Evolutionary conservation across 2,797 vertebrate species (phyloP).

Genomic region (Muscicapa striata): DNA sequence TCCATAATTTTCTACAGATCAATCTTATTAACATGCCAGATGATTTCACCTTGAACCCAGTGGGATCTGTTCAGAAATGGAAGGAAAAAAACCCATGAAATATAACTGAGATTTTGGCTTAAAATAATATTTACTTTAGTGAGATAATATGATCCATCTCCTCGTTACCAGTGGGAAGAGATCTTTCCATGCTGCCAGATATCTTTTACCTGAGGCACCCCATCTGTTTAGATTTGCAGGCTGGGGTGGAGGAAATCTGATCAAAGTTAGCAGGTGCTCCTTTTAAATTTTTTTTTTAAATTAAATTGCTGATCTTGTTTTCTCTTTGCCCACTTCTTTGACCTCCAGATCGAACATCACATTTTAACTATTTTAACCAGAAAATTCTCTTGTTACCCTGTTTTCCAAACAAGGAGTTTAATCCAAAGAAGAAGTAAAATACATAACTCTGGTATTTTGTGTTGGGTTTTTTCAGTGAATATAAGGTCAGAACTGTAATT

Average conservation of each 20-base stretch:
- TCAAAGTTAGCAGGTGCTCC: slow-evolving; percentile 63
- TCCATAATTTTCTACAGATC: slow-evolving; percentile 3
- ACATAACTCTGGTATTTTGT: not conserved
- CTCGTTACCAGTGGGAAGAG: slow-evolving; percentile 54
- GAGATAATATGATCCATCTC: slow-evolving; percentile 44
- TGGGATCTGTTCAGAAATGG: not conserved
- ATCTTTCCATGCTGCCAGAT: slow-evolving; percentile 27
- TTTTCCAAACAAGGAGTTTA: not conserved
- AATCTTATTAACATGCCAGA: not conserved
- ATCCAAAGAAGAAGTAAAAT: not conserved
- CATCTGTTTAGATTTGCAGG: slow-evolving; percentile 62
- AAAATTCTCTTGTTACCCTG: not conserved
- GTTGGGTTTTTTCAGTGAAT: not conserved
- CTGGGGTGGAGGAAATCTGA: slow-evolving; percentile 59
- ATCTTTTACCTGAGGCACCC: slow-evolving; percentile 60
- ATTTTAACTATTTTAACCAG: slow-evolving; percentile 32
- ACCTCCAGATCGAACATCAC: slow-evolving; percentile 40
- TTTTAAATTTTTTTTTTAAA: not conserved
- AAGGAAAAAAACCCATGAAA: not conserved
- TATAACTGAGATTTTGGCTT: slow-evolving; percentile 9
- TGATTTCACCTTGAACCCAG: slow-evolving; percentile 18
- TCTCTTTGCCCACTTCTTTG: slow-evolving; percentile 28
- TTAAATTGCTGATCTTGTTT: slow-evolving; percentile 55
- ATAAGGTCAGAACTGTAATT: slow-evolving; percentile 50
- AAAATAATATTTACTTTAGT: slow-evolving; percentile 55